Evolutionary conservation across 1,140 invertebrate genomes (phyloP).

Genomic region (Aphaenogaster floridana): DNA sequence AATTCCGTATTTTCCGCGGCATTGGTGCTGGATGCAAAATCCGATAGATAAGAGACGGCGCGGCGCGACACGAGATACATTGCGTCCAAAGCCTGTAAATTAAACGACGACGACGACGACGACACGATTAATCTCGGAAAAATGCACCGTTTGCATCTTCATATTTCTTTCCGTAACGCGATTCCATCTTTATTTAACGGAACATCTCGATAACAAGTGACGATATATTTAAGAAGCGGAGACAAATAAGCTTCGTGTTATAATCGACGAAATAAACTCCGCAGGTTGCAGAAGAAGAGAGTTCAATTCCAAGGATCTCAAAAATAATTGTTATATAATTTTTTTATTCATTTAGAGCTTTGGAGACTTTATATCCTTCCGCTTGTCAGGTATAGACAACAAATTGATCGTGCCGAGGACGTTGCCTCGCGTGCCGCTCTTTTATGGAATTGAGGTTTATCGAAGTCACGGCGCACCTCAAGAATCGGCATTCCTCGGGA

Average conservation of each 20-base stretch:
- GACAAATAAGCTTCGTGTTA: background rate
- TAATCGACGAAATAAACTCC: background rate
- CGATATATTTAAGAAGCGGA: background rate
- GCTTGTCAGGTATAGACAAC: background rate
- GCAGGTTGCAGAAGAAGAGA: background rate
- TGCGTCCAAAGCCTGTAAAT: background rate
- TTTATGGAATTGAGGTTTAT: conserved; percentile 53
- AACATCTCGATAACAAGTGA: background rate
- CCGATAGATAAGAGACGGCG: background rate
- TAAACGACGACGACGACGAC: background rate
- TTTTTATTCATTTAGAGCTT: background rate
- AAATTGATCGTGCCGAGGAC: background rate
- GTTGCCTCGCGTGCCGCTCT: background rate
- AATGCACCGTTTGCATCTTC: background rate
- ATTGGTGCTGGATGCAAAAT: background rate
- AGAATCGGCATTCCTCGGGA: conserved; percentile 10
- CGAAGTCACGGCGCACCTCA: conserved; percentile 7
- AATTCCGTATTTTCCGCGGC: conserved; percentile 49
- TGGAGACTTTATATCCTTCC: background rate
- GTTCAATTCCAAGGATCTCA: background rate
- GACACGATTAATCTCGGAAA: background rate
- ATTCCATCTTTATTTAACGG: conserved; percentile 1
- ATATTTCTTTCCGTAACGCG: background rate
- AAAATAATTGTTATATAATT: background rate
- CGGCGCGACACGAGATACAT: background rate